These are phyloP conservation scores for Xenops minutus DNA, from an alignment of 2,797 vertebrate genomes.

Conservation along the genomic window DNA sequence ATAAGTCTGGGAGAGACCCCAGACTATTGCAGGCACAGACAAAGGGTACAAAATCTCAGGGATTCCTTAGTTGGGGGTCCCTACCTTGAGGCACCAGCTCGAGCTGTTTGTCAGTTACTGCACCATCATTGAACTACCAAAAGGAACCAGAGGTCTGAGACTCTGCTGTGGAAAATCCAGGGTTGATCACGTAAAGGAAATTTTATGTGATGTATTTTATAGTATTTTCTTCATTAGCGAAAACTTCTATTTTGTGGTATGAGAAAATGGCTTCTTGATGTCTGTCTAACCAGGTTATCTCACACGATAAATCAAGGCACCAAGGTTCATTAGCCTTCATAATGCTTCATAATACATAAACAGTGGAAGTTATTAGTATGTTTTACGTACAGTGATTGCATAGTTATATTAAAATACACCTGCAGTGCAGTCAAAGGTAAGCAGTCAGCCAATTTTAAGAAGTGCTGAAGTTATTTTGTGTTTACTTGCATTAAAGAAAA, in stretches of 20 bases:
- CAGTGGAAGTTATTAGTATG: conserved; percentile 33
- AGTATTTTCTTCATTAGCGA: background rate
- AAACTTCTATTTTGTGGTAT: background rate
- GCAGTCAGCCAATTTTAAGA: conserved; percentile 42
- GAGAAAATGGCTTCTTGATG: background rate
- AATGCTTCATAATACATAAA: conserved; percentile 36
- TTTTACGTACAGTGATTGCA: conserved; percentile 45
- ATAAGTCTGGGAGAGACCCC: background rate
- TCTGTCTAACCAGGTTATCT: background rate
- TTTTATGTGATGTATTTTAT: background rate
- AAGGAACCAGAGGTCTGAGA: background rate
- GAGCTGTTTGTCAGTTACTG: background rate
- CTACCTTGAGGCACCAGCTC: background rate
- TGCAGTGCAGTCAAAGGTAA: conserved; percentile 34
- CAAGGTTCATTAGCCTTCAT: conserved; percentile 53
- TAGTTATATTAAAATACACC: conserved; percentile 50
- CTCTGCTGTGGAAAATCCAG: background rate
- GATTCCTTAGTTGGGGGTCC: background rate
- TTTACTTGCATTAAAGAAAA: conserved; percentile 29
- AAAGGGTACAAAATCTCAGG: background rate
- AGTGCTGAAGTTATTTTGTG: background rate
- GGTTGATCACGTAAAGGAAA: background rate
- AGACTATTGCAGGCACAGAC: background rate
- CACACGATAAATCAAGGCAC: conserved; percentile 31
- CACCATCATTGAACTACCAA: background rate